These are phyloP conservation scores for Cephus spinipes DNA, from an alignment of 2,888 invertebrate genomes.

Conservation along the genomic window DNA sequence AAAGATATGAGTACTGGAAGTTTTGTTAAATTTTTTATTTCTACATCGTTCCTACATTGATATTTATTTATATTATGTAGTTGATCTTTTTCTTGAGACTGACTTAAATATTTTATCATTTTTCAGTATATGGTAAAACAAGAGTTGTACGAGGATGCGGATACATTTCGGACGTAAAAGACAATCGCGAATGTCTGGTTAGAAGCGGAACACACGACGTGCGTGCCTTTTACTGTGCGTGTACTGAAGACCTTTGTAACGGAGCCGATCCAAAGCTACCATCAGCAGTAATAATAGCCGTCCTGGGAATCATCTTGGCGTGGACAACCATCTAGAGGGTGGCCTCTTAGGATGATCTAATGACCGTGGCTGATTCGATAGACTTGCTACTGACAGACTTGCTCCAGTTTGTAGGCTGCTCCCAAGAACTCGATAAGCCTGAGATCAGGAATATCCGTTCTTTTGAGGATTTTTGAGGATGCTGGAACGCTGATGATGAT, in stretches of 20 bases:
- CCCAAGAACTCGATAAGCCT: neutral
- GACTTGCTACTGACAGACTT: neutral
- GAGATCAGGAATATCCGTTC: neutral
- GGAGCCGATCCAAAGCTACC: constrained; percentile 56
- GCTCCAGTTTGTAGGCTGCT: neutral
- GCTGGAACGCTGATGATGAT: neutral
- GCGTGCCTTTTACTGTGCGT: constrained; percentile 81
- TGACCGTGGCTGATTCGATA: neutral
- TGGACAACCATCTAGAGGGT: constrained; percentile 15
- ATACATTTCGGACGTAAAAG: constrained; percentile 74
- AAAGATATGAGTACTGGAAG: neutral
- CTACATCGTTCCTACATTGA: neutral
- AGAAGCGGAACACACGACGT: constrained; percentile 82
- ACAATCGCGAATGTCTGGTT: constrained; percentile 74
- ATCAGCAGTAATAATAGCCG: constrained; percentile 10
- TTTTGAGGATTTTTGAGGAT: neutral
- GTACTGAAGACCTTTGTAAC: constrained; percentile 84
- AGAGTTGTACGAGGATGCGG: constrained; percentile 87
- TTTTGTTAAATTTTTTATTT: neutral
- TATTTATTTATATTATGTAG: neutral
- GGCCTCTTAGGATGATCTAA: neutral
- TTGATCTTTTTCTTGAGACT: too few species aligned
- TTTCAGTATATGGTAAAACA: constrained; percentile 80
- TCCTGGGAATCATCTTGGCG: constrained; percentile 1
- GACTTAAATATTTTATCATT: neutral